Conservation (phyloP, 1,140 invertebrate genomes). For the Sitophilus oryzae region DNA sequence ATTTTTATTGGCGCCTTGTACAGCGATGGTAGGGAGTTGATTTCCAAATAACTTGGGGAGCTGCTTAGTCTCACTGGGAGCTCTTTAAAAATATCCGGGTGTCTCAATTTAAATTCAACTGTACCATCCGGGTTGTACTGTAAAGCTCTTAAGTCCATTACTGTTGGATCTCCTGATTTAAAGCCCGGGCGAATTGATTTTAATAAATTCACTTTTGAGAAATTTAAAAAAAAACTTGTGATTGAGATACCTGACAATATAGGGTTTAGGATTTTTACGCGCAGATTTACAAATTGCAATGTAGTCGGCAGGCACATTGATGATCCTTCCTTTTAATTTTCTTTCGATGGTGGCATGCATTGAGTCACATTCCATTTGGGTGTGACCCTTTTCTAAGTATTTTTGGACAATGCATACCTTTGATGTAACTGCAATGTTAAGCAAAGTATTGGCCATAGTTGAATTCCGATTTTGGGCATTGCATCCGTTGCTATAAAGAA, state of each 20-base stretch:
- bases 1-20: too few relatives aligned
- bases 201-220: not conserved
- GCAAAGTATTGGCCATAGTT: too few relatives aligned
- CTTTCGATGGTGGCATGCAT: constrained; percentile 37
- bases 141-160: constrained; percentile 3
- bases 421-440: too few relatives aligned
- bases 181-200: constrained; percentile 12
- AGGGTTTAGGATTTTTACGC: constrained; percentile 26
- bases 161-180: constrained; percentile 13
- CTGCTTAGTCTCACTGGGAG: too few relatives aligned
- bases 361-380: constrained; percentile 40
- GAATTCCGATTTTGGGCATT: too few relatives aligned
- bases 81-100: too few relatives aligned
- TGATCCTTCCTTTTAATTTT: constrained; percentile 23
- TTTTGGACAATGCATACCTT: too few relatives aligned
- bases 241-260: constrained; percentile 19
- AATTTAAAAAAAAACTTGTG: constrained; percentile 19
- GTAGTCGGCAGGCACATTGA: constrained; percentile 33
- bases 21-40: too few relatives aligned
- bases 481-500: constrained; percentile 18
- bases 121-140: not conserved
- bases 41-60: too few relatives aligned
- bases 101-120: too few relatives aligned
- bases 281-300: constrained; percentile 26
- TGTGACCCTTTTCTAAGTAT: too few relatives aligned